A percentile compares a stretch with the other conserved stretches of the same genome.
Conservation (phyloP, 2,888 invertebrate genomes). For the Seira musarum region DNA sequence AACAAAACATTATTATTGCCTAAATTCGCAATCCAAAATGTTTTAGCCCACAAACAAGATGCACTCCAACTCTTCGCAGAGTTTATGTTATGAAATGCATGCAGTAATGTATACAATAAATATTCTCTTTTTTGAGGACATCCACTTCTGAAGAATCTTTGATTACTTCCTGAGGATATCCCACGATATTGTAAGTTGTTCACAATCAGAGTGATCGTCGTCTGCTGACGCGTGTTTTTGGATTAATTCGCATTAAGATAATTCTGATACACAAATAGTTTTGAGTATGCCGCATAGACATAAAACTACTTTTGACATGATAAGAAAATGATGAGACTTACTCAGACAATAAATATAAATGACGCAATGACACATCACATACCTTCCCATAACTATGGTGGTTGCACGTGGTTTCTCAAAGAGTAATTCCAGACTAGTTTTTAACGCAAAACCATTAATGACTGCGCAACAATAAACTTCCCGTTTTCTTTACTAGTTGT, state of each 20-base stretch:
- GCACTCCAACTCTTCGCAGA: too few relatives aligned
- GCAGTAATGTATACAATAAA: neutral
- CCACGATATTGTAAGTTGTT: neutral
- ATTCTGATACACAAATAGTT: neutral
- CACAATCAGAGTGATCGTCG: too few relatives aligned
- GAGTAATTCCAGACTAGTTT: neutral
- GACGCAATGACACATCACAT: too few relatives aligned
- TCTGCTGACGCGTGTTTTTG: too few relatives aligned
- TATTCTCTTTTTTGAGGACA: neutral
- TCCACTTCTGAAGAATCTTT: constrained; percentile 1
- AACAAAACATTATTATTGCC: neutral
- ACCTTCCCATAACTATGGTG: too few relatives aligned
- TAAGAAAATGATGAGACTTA: neutral
- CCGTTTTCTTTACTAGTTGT: neutral
- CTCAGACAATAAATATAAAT: neutral
- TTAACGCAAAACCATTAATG: neutral
- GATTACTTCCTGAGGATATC: constrained; percentile 4
- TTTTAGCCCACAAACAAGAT: neutral
- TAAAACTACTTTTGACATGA: neutral
- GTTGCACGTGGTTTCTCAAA: too few relatives aligned
- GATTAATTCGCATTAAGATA: neutral
- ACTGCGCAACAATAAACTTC: neutral
- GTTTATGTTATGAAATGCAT: neutral
- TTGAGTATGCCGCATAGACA: neutral
- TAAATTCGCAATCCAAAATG: neutral